Evolutionary conservation across 2,113 vertebrate genomes (phyloP), one percentile per base, ranked within the genome.

Genomic region (Calyptommatus sinebrachiatus): DNA sequence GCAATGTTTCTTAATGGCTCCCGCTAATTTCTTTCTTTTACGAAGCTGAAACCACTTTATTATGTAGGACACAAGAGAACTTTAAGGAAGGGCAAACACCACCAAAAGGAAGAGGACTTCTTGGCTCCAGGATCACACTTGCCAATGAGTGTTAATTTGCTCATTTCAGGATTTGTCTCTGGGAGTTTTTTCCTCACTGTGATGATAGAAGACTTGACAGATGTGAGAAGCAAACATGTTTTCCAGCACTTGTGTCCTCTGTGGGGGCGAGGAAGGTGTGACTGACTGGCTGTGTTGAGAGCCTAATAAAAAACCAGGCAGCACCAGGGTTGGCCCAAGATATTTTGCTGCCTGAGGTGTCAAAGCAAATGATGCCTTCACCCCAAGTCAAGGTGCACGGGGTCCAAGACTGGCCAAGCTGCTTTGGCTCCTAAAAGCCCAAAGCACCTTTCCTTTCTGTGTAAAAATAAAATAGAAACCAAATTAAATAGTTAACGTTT

Each of bases 121-220:
- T 86, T 91, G 0, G 85, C 88, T 8, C 73, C 87, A 85, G 84
- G 88, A 90, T 84, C 72, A 77, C 24, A 1, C 83, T 93, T 93
- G 92, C 90, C 91, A 94, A 79, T 83, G 79, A 89, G 92, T 91
- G 91, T 94, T 94, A 94, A 91, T 92, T 88, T 84, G 66, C 74
- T 91, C 87, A 86, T 90, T 90, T 86, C 78, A 87, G 84, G 65
- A 89, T 93, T 89, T 94, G 87, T 91, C 87, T 90, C 85, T 87
- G 86, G 91, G 91, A 80, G 84, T 31, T 89, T 92, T 90, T 80
- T 1, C 57, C n/a, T 5, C 72, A 81, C 74, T 77, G 45, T 91
- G 86, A 89, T 1, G 7, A 89, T 84, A 90, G 88, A 89, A 91
- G 86, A 86, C 86, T 89, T 94, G 94, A 91, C 95, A 95, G 94